phyloP scores from a whole-genome alignment of 2,888 invertebrate genomes.

The Gastracanthus pulcherrimus region DNA sequence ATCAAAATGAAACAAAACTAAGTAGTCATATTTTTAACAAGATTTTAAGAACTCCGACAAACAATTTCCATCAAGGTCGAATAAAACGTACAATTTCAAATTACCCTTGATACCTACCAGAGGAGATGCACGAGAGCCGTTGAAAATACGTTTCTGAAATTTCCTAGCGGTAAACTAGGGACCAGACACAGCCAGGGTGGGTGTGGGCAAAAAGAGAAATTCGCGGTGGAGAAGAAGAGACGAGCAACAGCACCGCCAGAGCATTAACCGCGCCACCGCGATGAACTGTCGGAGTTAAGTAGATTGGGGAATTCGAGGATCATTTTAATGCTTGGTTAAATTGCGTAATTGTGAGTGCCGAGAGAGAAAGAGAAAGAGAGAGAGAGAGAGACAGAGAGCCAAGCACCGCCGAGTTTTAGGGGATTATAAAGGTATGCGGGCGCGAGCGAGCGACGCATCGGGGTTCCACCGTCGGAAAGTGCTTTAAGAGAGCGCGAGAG shows the following conservation, averaged over 20 bases:
- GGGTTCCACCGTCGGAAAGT: slow-evolving; percentile 15
- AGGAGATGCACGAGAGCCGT: neutral
- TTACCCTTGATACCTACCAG: neutral
- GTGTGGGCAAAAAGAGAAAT: neutral
- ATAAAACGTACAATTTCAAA: neutral
- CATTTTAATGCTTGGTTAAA: slow-evolving; percentile 72
- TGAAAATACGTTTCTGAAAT: neutral
- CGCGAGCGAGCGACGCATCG: neutral
- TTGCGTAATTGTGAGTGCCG: slow-evolving; percentile 70
- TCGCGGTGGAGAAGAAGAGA: neutral
- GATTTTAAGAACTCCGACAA: too few species aligned
- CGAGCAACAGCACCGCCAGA: neutral
- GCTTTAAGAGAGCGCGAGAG: slow-evolving; percentile 4
- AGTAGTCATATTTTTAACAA: too few species aligned
- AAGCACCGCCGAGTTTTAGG: slow-evolving; percentile 38
- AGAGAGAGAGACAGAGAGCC: slow-evolving; percentile 48
- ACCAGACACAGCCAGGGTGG: neutral
- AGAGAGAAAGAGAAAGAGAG: neutral
- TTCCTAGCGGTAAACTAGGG: neutral
- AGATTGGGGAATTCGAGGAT: slow-evolving; percentile 70
- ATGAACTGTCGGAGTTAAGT: slow-evolving; percentile 64
- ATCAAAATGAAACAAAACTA: too few species aligned
- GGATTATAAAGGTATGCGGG: slow-evolving; percentile 48
- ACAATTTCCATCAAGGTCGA: too few species aligned
- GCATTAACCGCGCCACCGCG: slow-evolving; percentile 3